Evolutionary conservation across 2,113 vertebrate genomes (phyloP), one percentile per base, ranked within the genome.

Genomic region (Serilophus lunatus): DNA sequence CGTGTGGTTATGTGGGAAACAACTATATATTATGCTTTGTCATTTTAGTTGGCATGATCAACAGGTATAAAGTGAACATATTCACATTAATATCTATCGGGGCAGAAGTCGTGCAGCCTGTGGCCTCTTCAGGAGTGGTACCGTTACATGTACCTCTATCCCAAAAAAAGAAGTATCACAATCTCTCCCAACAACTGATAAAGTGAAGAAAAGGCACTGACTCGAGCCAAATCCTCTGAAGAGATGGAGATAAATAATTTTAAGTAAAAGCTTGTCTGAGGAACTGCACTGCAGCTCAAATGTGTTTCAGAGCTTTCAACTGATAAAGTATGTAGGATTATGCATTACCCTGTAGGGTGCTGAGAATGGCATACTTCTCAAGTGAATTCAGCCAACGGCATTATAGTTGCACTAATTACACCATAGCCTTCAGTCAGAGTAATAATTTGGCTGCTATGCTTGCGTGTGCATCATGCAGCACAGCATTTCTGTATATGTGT

Each of bases 401-500:
- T 35, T 80, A 88, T 92, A 93, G 95, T 96, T 96, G 91, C 91
- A 7, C 75, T 94, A 96, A 94, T 93, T 95, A 93, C 64, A 57
- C 50, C 3, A 2, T 56, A 92, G 95, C 81, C 83, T 94, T 96
- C 92, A 88, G 94, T 88, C 89, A 92, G 64, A 61, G 50, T 72
- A 96, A 83, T 1, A 17, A 94, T 76, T 53, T 95, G 84, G 82
- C 91, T 94, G 65, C 75, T 92, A 33, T 22, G 82, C 88, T 74
- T 85, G 72, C 8, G 15, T 88, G 18, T 88, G 95, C 92, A 90
- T 82, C 95, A 61, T 87, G 86, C 53, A 71, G 86, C 33, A 53
- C 86, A 23, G 92, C 92, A 95, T 88, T 97, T 93, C 69, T 44
- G 54, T 13, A 18, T 12, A 38, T 79, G 75, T 4, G 8, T 86